These are phyloP conservation scores for Diadumene lineata DNA, from an alignment of 92 coral and sea anemone genomes.

Conservation along the genomic window DNA sequence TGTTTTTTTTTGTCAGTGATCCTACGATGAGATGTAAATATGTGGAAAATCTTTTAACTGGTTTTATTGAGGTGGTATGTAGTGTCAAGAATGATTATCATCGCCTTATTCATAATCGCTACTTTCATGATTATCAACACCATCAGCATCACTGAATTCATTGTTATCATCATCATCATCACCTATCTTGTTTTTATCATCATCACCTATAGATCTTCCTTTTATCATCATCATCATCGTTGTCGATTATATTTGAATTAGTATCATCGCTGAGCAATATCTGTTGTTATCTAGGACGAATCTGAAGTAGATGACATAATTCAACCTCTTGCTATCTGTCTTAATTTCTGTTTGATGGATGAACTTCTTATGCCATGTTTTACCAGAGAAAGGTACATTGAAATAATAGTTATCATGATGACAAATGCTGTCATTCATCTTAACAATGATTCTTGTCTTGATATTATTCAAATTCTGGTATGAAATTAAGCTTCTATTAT, in stretches of 20 bases:
- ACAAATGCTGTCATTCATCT: neutral
- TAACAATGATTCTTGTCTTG: neutral
- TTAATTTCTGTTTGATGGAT: slow-evolving; percentile 88
- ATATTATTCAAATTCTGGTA: too few relatives aligned
- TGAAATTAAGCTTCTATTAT: too few relatives aligned
- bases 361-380: slow-evolving; percentile 75
- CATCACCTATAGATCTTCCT: too few relatives aligned
- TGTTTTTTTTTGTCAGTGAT: slow-evolving; percentile 50
- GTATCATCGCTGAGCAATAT: neutral
- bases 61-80: slow-evolving; percentile 73
- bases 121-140: neutral
- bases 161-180: neutral
- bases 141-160: neutral
- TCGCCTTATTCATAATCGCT: neutral
- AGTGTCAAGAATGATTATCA: neutral
- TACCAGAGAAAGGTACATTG: slow-evolving; percentile 66
- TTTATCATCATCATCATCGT: neutral
- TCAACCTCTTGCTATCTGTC: slow-evolving; percentile 87
- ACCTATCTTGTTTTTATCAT: neutral
- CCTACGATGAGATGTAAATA: slow-evolving; percentile 63
- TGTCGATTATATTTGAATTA: neutral
- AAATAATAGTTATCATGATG: neutral
- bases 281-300: slow-evolving; percentile 56
- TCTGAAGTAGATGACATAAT: slow-evolving; percentile 87
- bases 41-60: slow-evolving; percentile 80